Conservation (phyloP, 2,113 vertebrate species). For the Microcebus griseorufus region DNA sequence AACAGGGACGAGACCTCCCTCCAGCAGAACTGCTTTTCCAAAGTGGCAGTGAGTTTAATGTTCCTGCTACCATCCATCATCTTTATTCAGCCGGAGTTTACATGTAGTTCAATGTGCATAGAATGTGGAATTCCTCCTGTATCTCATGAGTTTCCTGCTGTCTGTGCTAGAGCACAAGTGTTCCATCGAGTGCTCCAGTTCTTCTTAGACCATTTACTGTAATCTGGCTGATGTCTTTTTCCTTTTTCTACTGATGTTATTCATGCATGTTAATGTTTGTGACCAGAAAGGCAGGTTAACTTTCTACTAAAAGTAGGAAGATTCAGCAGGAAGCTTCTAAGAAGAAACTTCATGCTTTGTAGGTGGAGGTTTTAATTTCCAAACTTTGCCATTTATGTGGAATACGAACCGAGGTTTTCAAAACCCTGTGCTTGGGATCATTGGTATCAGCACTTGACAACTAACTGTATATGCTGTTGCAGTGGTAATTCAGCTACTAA, state of each 20-base stretch:
- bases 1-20: background rate
- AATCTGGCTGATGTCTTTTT: background rate
- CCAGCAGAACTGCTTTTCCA: background rate
- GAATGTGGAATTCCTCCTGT: background rate
- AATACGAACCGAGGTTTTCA: background rate
- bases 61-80: background rate
- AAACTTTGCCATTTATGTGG: background rate
- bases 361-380: background rate
- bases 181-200: background rate
- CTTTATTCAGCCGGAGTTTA: background rate
- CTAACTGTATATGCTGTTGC: background rate
- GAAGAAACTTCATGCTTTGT: background rate
- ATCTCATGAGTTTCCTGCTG: background rate
- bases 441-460: background rate
- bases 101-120: background rate
- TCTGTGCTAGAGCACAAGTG: background rate
- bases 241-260: background rate
- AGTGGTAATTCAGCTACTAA: background rate
- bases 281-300: background rate
- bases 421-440: background rate
- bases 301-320: background rate
- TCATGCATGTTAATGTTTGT: background rate
- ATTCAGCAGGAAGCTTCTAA: background rate
- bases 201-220: background rate
- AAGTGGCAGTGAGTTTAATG: background rate